Conservation (phyloP, 2,797 vertebrate genomes). For the Hydrophis major region DNA sequence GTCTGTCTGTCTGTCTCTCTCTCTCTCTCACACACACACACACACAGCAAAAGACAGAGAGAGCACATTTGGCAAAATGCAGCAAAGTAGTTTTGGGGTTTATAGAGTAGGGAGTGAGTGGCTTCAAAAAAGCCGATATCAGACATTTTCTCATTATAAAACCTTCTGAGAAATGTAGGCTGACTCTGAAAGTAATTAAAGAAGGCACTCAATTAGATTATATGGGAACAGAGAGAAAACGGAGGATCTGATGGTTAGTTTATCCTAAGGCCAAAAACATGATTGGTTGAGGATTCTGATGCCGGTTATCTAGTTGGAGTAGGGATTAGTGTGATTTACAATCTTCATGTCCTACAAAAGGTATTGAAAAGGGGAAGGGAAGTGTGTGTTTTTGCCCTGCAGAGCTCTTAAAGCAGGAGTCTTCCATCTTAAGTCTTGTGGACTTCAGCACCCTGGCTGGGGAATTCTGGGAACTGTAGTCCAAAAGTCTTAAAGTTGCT, state of each 20-base stretch:
- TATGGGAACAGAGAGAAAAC: background rate
- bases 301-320: background rate
- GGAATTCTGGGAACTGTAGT: background rate
- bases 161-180: background rate
- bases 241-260: background rate
- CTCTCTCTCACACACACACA: background rate
- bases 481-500: background rate
- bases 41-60: background rate
- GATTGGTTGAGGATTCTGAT: background rate
- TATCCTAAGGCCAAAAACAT: background rate
- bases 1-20: too few relatives aligned
- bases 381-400: background rate
- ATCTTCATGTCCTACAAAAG: background rate
- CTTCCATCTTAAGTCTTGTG: background rate
- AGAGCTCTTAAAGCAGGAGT: background rate
- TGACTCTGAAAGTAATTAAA: background rate
- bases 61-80: background rate
- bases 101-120: background rate
- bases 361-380: background rate
- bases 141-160: background rate
- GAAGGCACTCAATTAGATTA: background rate
- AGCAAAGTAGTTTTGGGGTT: background rate
- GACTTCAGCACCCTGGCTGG: background rate
- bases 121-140: background rate
- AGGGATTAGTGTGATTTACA: background rate